Conservation (phyloP, 2,888 invertebrate species). For the Nomada goodeniana region DNA sequence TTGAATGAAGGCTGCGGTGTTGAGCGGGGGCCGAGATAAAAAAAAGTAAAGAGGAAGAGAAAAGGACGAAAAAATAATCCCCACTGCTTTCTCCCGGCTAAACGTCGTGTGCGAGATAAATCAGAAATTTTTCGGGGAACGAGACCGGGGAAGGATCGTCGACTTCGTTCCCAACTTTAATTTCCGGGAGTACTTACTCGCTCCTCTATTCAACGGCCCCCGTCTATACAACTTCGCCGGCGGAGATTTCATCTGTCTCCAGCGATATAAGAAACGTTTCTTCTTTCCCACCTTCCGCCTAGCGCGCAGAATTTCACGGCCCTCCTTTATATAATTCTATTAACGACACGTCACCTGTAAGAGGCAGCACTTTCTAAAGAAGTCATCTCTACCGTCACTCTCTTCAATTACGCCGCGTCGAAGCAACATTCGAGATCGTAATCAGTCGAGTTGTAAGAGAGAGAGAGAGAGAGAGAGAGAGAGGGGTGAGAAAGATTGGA, state of each 20-base stretch:
- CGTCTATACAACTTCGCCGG: too few species aligned
- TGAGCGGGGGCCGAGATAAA: constrained; percentile 36
- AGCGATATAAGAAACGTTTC: neutral
- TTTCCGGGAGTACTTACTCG: constrained; percentile 16
- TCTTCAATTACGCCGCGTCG: neutral
- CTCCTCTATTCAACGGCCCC: neutral
- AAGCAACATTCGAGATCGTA: constrained; percentile 29
- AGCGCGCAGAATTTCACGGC: too few species aligned
- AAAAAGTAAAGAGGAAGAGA: neutral
- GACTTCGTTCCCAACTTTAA: constrained; percentile 22
- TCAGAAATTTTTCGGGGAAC: constrained; percentile 39
- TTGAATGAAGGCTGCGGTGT: constrained; percentile 51
- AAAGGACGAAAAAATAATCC: neutral
- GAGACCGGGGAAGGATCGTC: neutral
- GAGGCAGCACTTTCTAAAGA: constrained; percentile 3
- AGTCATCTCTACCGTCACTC: neutral
- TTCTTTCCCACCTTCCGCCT: neutral
- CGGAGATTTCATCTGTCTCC: too few species aligned
- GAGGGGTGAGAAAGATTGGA: neutral
- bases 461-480: neutral
- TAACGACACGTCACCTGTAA: neutral
- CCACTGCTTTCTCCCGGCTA: constrained; percentile 23
- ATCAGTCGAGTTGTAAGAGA: constrained; percentile 4
- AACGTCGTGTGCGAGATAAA: constrained; percentile 51
- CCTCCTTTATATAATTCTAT: neutral